Evolutionary conservation across 2,797 vertebrate species (phyloP).

Genomic region (Bryconaethiops microstoma): DNA sequence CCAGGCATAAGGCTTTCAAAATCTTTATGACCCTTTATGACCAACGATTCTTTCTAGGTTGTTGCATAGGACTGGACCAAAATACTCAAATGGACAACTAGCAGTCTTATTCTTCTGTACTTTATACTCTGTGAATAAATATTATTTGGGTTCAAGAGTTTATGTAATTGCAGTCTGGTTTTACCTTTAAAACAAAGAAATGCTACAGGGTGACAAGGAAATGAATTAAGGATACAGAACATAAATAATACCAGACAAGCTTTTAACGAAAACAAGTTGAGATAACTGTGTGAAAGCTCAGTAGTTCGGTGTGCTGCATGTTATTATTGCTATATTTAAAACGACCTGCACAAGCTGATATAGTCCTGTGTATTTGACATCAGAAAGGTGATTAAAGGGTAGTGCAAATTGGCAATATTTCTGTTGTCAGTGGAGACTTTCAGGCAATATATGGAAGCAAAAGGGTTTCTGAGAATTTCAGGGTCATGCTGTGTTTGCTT

Average conservation of each 20-base stretch:
- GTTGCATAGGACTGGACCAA: too few relatives aligned
- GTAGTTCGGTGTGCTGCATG: neutral
- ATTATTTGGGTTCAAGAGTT: neutral
- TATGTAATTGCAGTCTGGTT: too few relatives aligned
- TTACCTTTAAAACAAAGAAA: neutral
- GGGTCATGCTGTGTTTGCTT: neutral
- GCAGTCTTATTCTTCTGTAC: neutral
- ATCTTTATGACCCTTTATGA: too few relatives aligned
- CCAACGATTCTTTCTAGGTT: too few relatives aligned
- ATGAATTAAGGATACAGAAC: neutral
- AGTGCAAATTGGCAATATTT: slow-evolving; percentile 9
- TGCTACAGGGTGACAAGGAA: too few relatives aligned
- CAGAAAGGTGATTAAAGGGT: neutral
- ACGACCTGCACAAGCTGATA: neutral
- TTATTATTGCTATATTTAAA: neutral
- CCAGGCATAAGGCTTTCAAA: too few relatives aligned
- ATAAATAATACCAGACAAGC: neutral
- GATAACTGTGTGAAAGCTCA: neutral
- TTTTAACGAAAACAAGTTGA: neutral
- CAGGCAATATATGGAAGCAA: neutral
- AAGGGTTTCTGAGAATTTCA: neutral
- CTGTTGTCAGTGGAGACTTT: neutral
- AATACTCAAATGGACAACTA: too few relatives aligned
- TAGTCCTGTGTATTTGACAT: neutral
- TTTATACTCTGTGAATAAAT: neutral